Percentiles rank a stretch among this genome's conserved stretches.
phyloP scores from a whole-genome alignment of 92 coral and sea anemone genomes.

The Porites divaricata region DNA sequence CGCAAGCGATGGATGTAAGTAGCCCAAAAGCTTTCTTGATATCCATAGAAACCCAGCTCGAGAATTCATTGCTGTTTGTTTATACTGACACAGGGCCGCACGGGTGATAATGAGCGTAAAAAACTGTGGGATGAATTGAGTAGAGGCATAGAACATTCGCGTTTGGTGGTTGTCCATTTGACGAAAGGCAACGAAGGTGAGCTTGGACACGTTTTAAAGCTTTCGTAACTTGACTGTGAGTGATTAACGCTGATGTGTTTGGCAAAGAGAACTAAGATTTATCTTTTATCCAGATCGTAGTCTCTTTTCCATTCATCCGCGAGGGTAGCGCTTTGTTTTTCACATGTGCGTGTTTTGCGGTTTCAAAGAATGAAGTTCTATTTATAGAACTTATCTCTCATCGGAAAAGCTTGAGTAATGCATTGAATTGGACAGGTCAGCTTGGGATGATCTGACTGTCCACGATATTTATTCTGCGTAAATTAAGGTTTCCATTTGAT shows the following conservation, averaged over 20 bases:
- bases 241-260: neutral
- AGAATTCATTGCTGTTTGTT: neutral
- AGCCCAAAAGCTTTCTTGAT: neutral
- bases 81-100: slow-evolving; percentile 23
- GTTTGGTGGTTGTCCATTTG: slow-evolving; percentile 64
- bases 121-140: slow-evolving; percentile 66
- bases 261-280: neutral
- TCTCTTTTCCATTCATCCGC: neutral
- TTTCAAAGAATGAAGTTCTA: neutral
- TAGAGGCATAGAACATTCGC: slow-evolving; percentile 48
- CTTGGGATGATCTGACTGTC: neutral
- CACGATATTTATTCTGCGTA: no score
- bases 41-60: slow-evolving; percentile 1
- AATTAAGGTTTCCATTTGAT: no score
- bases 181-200: slow-evolving; percentile 66
- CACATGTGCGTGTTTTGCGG: neutral
- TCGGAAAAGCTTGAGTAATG: neutral
- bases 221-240: neutral
- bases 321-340: neutral
- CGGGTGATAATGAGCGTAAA: slow-evolving; percentile 32
- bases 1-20: slow-evolving; percentile 26
- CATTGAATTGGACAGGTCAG: neutral
- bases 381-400: neutral
- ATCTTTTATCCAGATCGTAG: neutral
- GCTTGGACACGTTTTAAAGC: neutral